Conservation (phyloP, 2,113 vertebrate genomes). For the Microcebus ravelobensis region DNA sequence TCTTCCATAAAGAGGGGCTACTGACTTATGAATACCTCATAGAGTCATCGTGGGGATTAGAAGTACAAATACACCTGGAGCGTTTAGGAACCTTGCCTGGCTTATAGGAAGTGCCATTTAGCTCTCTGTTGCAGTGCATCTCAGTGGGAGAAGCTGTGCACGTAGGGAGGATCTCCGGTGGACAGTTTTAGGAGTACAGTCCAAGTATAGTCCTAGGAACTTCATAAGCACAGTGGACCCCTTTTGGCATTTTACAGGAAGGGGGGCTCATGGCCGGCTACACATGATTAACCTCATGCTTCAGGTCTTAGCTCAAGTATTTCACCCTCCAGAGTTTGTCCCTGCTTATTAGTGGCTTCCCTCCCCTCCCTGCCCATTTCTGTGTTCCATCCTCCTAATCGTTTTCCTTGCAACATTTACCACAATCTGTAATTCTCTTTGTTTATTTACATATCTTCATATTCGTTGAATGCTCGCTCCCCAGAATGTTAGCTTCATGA, state of each 20-base stretch:
- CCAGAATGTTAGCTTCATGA: not conserved
- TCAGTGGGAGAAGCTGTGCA: not conserved
- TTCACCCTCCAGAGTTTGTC: not conserved
- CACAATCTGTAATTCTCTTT: not conserved
- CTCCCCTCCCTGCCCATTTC: not conserved
- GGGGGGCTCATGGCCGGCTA: not conserved
- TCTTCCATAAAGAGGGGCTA: not conserved
- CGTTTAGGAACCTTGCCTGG: not conserved
- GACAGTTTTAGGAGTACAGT: not conserved
- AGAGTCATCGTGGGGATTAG: not conserved
- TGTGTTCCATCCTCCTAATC: not conserved
- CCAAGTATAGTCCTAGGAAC: not conserved
- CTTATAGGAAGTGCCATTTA: not conserved
- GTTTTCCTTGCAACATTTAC: not conserved
- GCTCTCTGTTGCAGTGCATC: too few relatives aligned
- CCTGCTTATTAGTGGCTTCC: not conserved
- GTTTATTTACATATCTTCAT: not conserved
- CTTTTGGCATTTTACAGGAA: not conserved
- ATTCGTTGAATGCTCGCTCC: not conserved
- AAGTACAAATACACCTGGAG: not conserved
- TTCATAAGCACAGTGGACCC: not conserved
- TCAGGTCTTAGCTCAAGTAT: not conserved
- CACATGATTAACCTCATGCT: not conserved
- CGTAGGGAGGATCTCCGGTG: not conserved
- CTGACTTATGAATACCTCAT: not conserved